Evolutionary conservation across 2,888 invertebrate species (phyloP), one percentile per base, ranked within the genome.

Genomic region (Eustalomyia histrio): DNA sequence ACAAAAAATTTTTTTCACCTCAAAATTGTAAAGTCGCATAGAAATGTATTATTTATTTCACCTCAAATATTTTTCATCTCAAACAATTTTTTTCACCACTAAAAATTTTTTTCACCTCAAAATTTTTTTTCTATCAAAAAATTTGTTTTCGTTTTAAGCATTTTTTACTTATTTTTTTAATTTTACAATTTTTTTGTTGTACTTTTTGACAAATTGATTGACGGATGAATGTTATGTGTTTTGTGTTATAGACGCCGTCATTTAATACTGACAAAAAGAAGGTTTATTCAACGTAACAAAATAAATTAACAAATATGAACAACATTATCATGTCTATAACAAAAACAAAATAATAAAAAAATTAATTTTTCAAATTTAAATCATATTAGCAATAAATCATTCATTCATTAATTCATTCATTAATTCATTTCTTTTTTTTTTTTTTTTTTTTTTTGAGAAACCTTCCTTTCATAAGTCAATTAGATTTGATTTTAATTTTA

Each of bases 121-220:
- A n/a, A n/a, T n/a, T n/a, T n/a, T n/a, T n/a, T n/a, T n/a, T n/a
- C n/a, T n/a, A n/a, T n/a, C n/a, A n/a, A n/a, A n/a, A n/a, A n/a
- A n/a, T n/a, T n/a, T n/a, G n/a, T n/a, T n/a, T n/a, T n/a, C n/a
- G n/a, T n/a, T n/a, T n/a, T n/a, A n/a, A n/a, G n/a, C n/a, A n/a
- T n/a, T n/a, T n/a, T n/a, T n/a, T n/a, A n/a, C n/a, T n/a, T 33
- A 6, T 29, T 29, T 29, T 18, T 33, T 67, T 5, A n/a, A n/a
- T 24, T 21, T 3, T 10, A 12, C 16, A 50, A 7, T 21, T 16
- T 29, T 29, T 52, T 47, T 68, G 29, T 14, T 17, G 33, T 18
- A 35, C 58, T 18, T 68, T 39, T 72, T 80, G 74, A 71, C 75
- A 71, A 80, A 75, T 76, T 80, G 80, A 76, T 76, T 76, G 75